These are phyloP conservation scores for Gallinago undulata DNA, from an alignment of 2,113 vertebrate species.

Conservation along the genomic window DNA sequence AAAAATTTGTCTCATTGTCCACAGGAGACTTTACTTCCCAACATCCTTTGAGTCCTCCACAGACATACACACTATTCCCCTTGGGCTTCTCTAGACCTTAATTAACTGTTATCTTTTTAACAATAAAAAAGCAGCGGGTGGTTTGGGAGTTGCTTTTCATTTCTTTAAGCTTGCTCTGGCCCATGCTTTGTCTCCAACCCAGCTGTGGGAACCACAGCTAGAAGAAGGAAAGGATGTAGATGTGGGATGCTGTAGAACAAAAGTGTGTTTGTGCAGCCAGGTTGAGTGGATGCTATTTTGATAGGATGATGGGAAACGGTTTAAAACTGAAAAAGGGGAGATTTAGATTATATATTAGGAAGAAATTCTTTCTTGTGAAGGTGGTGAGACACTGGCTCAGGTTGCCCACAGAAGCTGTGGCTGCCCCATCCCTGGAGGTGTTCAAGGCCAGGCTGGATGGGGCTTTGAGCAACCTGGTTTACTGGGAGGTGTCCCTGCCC, in stretches of 20 bases:
- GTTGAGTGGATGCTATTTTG: not conserved
- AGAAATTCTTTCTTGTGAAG: not conserved
- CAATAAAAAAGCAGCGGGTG: not conserved
- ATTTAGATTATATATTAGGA: not conserved
- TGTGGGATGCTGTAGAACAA: not conserved
- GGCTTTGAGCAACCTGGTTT: not conserved
- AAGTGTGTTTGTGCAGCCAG: not conserved
- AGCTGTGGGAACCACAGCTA: not conserved
- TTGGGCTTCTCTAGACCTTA: not conserved
- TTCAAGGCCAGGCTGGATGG: not conserved
- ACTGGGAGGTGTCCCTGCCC: not conserved
- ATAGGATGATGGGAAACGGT: not conserved
- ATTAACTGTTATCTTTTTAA: slow-evolving; percentile 7
- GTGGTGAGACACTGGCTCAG: not conserved
- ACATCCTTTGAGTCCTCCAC: not conserved
- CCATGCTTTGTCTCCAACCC: fast-evolving
- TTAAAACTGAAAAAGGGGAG: not conserved
- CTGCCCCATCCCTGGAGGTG: not conserved
- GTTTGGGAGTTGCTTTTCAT: not conserved
- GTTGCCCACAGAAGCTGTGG: not conserved
- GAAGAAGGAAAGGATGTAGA: not conserved
- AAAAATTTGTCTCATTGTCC: not conserved
- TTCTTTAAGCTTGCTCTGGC: not conserved
- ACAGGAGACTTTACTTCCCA: not conserved
- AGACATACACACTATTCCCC: not conserved